Evolutionary conservation across 2,113 vertebrate genomes (phyloP).

Genomic region (Passer domesticus): DNA sequence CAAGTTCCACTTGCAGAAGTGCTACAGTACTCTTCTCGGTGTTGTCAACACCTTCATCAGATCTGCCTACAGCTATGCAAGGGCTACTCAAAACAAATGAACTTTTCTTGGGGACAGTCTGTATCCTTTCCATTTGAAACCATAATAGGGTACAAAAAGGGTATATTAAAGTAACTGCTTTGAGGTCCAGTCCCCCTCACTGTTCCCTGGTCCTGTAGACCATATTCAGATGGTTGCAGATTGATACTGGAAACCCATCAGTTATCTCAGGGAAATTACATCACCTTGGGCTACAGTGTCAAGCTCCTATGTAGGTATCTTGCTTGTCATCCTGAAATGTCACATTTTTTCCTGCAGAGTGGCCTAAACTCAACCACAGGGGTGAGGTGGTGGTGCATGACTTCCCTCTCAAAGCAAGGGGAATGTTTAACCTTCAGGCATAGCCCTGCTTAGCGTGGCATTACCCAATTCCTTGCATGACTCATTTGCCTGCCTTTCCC

Average conservation of each 20-base stretch:
- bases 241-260: not conserved
- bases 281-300: not conserved
- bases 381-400: not conserved
- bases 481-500: not conserved
- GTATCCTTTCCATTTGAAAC: not conserved
- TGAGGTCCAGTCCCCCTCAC: not conserved
- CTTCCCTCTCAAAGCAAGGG: not conserved
- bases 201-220: not conserved
- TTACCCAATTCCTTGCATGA: not conserved
- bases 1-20: not conserved
- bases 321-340: not conserved
- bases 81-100: not conserved
- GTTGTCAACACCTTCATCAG: not conserved
- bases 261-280: not conserved
- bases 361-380: not conserved
- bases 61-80: not conserved
- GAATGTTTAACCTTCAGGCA: not conserved
- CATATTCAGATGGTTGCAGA: not conserved
- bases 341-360: not conserved
- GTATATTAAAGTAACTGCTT: not conserved
- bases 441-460: accelerated
- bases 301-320: not conserved
- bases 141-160: not conserved
- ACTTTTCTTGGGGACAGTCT: not conserved
- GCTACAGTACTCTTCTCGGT: not conserved